phyloP scores from a whole-genome alignment of 2,113 vertebrate species.

The Sialia sialis region DNA sequence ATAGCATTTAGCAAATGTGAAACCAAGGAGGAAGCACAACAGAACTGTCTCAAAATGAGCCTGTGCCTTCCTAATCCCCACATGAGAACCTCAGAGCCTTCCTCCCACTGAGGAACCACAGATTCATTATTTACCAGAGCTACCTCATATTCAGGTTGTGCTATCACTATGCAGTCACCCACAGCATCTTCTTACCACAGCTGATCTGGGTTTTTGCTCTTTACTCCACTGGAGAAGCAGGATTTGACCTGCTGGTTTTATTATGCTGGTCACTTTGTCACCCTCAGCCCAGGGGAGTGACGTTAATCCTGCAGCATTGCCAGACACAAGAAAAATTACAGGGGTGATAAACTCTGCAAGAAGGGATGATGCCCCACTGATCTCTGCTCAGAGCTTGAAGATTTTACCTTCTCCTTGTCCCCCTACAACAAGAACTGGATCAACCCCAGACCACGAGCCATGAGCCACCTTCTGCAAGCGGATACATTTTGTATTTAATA shows the following conservation, averaged over 20 bases:
- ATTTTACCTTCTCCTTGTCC: not conserved
- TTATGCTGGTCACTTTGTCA: not conserved
- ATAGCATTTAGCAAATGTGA: not conserved
- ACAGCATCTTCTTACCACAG: not conserved
- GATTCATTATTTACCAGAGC: not conserved
- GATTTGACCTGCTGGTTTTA: not conserved
- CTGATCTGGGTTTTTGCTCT: not conserved
- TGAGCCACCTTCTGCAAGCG: constrained; percentile 11
- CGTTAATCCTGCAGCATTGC: not conserved
- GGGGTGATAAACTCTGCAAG: not conserved
- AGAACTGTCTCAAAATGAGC: not conserved
- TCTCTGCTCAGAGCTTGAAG: not conserved
- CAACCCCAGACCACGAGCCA: constrained; percentile 30
- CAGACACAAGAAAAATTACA: not conserved
- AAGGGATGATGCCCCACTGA: not conserved
- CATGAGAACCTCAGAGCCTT: rapidly evolving
- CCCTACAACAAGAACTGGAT: not conserved
- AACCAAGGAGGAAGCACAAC: not conserved
- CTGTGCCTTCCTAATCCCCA: not conserved
- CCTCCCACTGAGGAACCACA: not conserved
- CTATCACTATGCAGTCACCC: not conserved
- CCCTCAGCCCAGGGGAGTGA: not conserved
- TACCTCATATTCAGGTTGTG: not conserved
- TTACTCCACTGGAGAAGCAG: not conserved
- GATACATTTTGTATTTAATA: constrained; percentile 51